Base-by-base conservation (phyloP, 2,888 invertebrate species). In the Scaptomyza tumidula region DNA sequence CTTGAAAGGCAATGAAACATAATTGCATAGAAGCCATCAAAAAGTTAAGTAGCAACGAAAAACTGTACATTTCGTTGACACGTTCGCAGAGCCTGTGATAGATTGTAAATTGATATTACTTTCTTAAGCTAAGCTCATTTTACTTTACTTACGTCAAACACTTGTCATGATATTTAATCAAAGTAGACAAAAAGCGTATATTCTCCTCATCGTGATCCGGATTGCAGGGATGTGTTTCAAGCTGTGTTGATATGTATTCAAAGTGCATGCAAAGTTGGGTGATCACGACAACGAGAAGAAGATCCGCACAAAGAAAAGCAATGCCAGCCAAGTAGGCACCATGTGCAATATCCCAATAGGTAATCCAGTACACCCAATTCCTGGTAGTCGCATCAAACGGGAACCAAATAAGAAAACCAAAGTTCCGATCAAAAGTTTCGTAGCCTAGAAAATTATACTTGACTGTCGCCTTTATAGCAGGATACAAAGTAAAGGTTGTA, bases 1-100 rank as follows among this genome's bases (percentile, higher is more conserved):
- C 86, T 78, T 91, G 89, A 66, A 91, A 91, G 35, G 90, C 91
- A 19, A 90, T 89, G 52, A 91, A 89, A 39, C 91, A 91, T 16
- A 91, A 88, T 14, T 90, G 90, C 75, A 88, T 71, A 1, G 91
- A 90, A 10, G 91, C 89, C 57, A 88, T 80, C 16, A 91, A 46
- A 60, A 91, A 91, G 75, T 91, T 91, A 7, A 91, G 73, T n/a
- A 91, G 60, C 56, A 91, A 44, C 0, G 91, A 91, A 35, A 81
- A 75, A 39, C 71, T 79, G n/a, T 89, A 89, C 35, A 89, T 68
- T 2, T 29, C 44, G 19, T 89, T 85, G 6, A 90, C 67, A 9
- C 82, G 73, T 29, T 88, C 86, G 27, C 86, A 88, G 35, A 90
- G 71, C 14, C 90, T 90, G 59, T 11, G 19, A 44, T 6, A 16